Evolutionary conservation across 2,113 vertebrate species (phyloP).

Genomic region (Leucosticte australis): DNA sequence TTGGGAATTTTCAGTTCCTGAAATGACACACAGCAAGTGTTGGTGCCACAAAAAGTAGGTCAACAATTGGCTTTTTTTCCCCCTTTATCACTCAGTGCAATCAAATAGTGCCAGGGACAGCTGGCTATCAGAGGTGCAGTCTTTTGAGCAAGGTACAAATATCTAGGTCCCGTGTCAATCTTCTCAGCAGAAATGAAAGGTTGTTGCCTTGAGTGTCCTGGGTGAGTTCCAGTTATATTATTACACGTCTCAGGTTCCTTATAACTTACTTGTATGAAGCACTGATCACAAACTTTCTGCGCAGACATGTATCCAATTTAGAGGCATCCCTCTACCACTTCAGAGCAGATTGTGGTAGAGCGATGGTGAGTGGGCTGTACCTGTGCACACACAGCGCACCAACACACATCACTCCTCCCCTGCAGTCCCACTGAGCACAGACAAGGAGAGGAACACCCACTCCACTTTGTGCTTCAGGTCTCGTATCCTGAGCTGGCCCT

Average conservation of each 20-base stretch:
- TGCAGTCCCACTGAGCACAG: neutral
- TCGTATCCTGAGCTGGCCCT: neutral
- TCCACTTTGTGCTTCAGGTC: neutral
- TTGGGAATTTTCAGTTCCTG: neutral
- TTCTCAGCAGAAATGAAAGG: neutral
- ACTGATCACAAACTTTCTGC: neutral
- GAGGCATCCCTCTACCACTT: neutral
- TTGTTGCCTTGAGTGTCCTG: neutral
- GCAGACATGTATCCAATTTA: neutral
- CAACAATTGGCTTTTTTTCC: neutral
- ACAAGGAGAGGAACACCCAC: neutral
- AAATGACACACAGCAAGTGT: neutral
- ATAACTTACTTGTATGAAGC: neutral
- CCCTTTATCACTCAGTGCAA: neutral
- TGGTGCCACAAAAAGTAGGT: neutral
- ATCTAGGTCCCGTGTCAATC: neutral
- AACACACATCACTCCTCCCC: neutral
- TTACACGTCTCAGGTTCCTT: neutral
- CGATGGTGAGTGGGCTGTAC: neutral
- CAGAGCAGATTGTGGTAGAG: neutral
- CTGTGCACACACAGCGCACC: accelerated
- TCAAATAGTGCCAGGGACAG: neutral
- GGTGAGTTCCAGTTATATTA: constrained; percentile 8
- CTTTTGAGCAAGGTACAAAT: neutral
- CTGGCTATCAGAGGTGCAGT: neutral